phyloP scores from a whole-genome alignment of 2,888 invertebrate species.

The Drosophila differens region DNA sequence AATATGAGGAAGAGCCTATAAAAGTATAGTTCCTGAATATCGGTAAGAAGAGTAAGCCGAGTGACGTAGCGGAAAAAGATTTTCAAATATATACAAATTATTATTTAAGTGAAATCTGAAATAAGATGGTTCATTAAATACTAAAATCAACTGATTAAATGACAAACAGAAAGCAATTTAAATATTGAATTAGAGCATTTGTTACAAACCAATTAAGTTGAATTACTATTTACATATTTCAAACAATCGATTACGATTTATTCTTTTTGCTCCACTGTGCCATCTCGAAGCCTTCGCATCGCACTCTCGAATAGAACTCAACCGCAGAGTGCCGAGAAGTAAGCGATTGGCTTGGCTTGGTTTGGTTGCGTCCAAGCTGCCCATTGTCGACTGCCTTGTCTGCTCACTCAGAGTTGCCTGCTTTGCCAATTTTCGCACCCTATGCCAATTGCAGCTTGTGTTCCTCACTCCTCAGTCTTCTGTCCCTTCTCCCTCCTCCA shows the following conservation, averaged over 20 bases:
- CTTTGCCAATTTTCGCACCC: constrained; percentile 20
- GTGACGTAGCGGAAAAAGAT: neutral
- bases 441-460: constrained; percentile 23
- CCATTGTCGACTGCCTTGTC: neutral
- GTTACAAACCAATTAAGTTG: neutral
- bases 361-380: constrained; percentile 5
- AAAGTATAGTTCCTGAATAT: neutral
- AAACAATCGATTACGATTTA: neutral
- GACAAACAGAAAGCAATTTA: neutral
- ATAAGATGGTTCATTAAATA: neutral
- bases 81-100: neutral
- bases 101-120: neutral
- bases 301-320: constrained; percentile 1
- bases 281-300: neutral
- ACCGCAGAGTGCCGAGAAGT: constrained; percentile 38
- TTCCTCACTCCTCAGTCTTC: neutral
- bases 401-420: neutral
- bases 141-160: neutral
- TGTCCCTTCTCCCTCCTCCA: neutral
- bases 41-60: neutral
- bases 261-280: constrained; percentile 11
- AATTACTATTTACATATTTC: neutral
- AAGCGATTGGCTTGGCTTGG: constrained; percentile 35
- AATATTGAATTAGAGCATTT: neutral
- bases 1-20: neutral